Conservation (phyloP, 2,888 invertebrate genomes). For the Plebejus anna region DNA sequence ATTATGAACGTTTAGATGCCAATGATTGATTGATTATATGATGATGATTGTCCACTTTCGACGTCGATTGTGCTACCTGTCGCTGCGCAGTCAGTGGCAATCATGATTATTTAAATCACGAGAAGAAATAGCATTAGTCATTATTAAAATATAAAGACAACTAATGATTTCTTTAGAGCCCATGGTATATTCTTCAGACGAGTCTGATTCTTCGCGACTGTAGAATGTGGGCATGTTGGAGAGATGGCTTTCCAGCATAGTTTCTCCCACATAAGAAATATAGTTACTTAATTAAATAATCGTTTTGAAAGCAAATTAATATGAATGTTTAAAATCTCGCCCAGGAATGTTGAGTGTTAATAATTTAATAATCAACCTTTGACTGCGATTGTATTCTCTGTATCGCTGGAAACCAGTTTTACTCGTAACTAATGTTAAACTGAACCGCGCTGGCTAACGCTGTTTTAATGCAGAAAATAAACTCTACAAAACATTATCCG, state of each 20-base stretch:
- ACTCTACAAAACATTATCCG: background rate
- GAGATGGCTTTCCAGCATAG: no score
- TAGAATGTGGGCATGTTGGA: no score
- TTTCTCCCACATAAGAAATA: background rate
- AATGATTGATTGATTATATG: no score
- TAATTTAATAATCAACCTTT: constrained; percentile 27
- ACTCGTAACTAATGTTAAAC: background rate
- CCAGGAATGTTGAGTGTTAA: constrained; percentile 1
- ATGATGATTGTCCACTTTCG: no score
- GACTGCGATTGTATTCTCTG: constrained; percentile 18
- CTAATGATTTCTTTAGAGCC: background rate
- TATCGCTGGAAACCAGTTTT: constrained; percentile 8
- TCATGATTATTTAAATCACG: no score
- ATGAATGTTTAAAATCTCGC: background rate
- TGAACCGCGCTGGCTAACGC: constrained; percentile 5
- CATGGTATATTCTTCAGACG: background rate
- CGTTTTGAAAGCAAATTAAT: background rate
- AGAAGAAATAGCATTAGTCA: no score
- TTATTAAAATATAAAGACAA: no score
- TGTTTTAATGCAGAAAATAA: constrained; percentile 7
- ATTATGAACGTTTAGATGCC: no score
- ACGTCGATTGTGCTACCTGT: no score
- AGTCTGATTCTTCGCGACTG: background rate
- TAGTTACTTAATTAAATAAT: background rate
- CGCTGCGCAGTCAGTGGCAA: no score